Conservation (phyloP, 2,797 vertebrate genomes). For the Myotis planiceps region DNA sequence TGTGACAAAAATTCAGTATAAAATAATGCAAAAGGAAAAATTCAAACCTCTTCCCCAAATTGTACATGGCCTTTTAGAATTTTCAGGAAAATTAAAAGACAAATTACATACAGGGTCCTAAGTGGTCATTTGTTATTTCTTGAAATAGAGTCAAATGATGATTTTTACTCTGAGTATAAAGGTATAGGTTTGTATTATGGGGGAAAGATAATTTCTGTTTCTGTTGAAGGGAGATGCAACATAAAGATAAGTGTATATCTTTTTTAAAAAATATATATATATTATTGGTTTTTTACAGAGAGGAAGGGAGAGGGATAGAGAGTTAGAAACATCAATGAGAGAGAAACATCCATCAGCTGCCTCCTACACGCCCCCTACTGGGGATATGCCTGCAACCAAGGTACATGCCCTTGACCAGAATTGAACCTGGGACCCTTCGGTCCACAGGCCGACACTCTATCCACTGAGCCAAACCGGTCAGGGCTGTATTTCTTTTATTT, state of each 20-base stretch:
- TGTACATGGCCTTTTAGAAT: background rate
- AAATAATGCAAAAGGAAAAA: background rate
- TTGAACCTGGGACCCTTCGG: too few relatives aligned
- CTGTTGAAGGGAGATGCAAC: background rate
- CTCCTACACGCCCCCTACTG: too few relatives aligned
- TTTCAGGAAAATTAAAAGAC: background rate
- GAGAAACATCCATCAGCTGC: too few relatives aligned
- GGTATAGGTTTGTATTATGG: background rate
- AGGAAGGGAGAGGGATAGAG: too few relatives aligned
- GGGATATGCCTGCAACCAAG: too few relatives aligned
- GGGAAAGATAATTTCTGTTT: background rate
- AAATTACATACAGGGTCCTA: background rate
- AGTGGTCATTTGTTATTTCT: background rate
- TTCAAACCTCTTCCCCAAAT: background rate
- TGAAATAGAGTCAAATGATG: background rate
- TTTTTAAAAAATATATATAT: background rate
- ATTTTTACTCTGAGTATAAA: background rate
- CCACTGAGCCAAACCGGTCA: too few relatives aligned
- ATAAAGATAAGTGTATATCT: background rate
- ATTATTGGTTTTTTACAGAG: too few relatives aligned
- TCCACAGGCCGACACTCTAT: too few relatives aligned
- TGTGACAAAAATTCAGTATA: background rate
- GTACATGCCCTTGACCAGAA: too few relatives aligned
- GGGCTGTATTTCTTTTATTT: background rate
- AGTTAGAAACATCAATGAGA: too few relatives aligned